Conservation (phyloP, 92 coral and sea anemone genomes). For the Epizoanthus scotinus region DNA sequence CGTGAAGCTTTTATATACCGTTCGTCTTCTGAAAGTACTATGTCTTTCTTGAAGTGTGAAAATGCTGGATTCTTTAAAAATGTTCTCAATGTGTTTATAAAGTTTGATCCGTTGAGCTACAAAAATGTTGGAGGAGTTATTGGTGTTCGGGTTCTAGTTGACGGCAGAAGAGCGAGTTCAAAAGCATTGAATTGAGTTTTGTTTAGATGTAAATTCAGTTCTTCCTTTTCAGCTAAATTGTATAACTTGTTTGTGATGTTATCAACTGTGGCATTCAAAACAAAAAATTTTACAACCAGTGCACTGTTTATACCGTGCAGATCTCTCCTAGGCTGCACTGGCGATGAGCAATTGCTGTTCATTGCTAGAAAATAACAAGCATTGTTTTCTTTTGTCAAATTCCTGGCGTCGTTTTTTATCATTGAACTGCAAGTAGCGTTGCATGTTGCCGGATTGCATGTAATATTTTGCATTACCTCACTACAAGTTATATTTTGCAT, state of each 20-base stretch:
- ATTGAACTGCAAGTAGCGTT: not conserved
- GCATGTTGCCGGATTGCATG: not conserved
- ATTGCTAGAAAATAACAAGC: not conserved
- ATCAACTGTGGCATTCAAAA: not conserved
- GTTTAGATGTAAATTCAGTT: not conserved
- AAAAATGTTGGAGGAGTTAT: not conserved
- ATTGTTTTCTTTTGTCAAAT: not conserved
- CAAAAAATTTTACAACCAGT: not conserved
- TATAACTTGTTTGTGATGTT: not conserved
- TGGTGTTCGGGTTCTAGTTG: not conserved
- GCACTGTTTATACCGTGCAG: not conserved
- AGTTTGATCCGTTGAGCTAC: conserved; percentile 10
- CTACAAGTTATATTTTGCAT: not conserved
- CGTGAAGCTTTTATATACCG: conserved; percentile 61
- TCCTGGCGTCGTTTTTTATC: not conserved
- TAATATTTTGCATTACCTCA: not conserved
- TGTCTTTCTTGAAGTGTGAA: conserved; percentile 58
- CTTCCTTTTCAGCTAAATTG: not conserved
- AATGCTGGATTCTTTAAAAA: conserved; percentile 49
- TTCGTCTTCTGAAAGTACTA: conserved; percentile 52
- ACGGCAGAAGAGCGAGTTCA: not conserved
- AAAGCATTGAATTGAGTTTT: not conserved
- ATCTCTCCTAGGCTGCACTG: not conserved
- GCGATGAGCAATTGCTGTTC: not conserved
- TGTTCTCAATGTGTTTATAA: conserved; percentile 35